These are phyloP conservation scores for Euspilapteryx auroguttella DNA, from an alignment of 2,888 invertebrate genomes.

Conservation along the genomic window DNA sequence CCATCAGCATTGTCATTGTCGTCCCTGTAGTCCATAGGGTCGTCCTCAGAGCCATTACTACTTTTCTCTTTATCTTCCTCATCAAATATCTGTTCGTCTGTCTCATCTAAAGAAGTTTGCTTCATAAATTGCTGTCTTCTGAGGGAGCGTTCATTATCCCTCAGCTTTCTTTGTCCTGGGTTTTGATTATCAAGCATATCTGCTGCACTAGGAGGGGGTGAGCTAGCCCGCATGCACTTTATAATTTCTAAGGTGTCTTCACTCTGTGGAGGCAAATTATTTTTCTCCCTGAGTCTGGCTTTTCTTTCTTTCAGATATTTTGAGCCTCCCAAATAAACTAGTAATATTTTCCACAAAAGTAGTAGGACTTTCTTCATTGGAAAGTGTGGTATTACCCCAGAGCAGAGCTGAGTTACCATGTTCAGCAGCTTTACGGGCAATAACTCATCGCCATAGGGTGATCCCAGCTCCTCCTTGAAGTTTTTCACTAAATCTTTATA, in stretches of 20 bases:
- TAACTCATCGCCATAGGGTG: slow-evolving; percentile 74
- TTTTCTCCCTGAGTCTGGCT: slow-evolving; percentile 66
- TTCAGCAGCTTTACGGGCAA: slow-evolving; percentile 86
- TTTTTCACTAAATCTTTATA: slow-evolving; percentile 55
- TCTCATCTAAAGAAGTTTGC: slow-evolving; percentile 88
- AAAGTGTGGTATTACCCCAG: slow-evolving; percentile 94
- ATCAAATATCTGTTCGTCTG: slow-evolving; percentile 70
- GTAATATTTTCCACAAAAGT: slow-evolving; percentile 91
- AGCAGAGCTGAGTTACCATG: slow-evolving; percentile 96
- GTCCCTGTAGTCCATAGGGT: slow-evolving; percentile 62
- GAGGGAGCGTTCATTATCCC: slow-evolving; percentile 65
- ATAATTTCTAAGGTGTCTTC: slow-evolving; percentile 97
- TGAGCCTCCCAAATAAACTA: slow-evolving; percentile 92
- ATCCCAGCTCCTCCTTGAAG: slow-evolving; percentile 64
- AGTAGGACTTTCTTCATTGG: slow-evolving; percentile 98
- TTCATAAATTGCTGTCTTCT: slow-evolving; percentile 82
- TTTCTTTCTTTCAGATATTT: slow-evolving; percentile 80
- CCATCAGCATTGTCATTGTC: slow-evolving; percentile 31
- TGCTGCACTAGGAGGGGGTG: slow-evolving; percentile 90
- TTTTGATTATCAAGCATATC: slow-evolving; percentile 88
- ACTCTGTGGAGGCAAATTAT: slow-evolving; percentile 73
- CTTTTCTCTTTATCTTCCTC: slow-evolving; percentile 74
- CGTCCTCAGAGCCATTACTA: slow-evolving; percentile 64
- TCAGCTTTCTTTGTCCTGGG: slow-evolving; percentile 64
- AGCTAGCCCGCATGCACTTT: slow-evolving; percentile 90